A percentile compares a stretch with the other conserved stretches of the same genome.
phyloP scores from a whole-genome alignment of 2,888 invertebrate genomes.

The Chloromyia formosa region DNA sequence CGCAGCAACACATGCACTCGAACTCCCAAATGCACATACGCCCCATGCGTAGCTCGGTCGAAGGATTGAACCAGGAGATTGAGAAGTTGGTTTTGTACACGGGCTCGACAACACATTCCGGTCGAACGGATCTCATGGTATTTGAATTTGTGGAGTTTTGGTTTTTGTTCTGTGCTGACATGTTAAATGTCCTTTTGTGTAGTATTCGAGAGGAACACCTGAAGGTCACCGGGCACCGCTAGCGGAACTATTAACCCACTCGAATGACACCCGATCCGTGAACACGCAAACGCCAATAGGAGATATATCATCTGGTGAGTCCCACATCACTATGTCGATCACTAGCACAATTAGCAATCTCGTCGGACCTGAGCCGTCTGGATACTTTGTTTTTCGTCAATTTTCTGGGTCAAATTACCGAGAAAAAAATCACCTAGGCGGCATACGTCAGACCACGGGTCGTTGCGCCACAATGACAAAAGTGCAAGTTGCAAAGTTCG shows the following conservation, averaged over 20 bases:
- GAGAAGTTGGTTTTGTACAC: constrained; percentile 77
- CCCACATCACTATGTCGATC: no score
- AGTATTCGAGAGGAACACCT: constrained; percentile 73
- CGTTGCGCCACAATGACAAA: no score
- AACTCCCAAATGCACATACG: constrained; percentile 65
- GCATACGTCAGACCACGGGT: no score
- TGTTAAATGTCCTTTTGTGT: constrained; percentile 7
- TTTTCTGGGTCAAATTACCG: no score
- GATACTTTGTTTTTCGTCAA: constrained; percentile 23
- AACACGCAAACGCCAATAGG: constrained; percentile 87
- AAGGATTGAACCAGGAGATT: constrained; percentile 88
- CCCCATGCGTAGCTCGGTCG: constrained; percentile 83
- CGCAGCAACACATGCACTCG: constrained; percentile 62
- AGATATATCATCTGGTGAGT: constrained; percentile 74
- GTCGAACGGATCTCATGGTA: constrained; percentile 53
- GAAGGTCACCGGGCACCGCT: constrained; percentile 88
- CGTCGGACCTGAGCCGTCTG: no score
- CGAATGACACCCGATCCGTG: constrained; percentile 70
- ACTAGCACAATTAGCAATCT: no score
- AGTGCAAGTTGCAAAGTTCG: no score
- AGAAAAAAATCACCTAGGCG: no score
- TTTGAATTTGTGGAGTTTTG: constrained; percentile 37
- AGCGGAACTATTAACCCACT: constrained; percentile 71
- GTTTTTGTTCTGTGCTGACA: no score
- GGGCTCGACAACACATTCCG: constrained; percentile 56